phyloP scores from a whole-genome alignment of 2,113 vertebrate genomes.

The Azemiops feae region DNA sequence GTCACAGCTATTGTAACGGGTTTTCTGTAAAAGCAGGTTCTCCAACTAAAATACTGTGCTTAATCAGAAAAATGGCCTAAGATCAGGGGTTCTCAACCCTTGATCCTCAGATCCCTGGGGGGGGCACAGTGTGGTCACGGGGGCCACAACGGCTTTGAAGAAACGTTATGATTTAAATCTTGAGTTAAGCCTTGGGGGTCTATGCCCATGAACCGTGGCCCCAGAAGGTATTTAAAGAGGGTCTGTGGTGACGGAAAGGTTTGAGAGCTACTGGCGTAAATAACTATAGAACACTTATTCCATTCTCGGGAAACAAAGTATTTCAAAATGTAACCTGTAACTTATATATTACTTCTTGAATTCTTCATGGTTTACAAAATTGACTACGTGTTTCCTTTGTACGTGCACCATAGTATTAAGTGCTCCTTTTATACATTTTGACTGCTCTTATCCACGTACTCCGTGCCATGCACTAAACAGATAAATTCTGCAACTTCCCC shows the following conservation, averaged over 20 bases:
- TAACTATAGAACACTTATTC: neutral
- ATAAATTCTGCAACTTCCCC: slow-evolving; percentile 5
- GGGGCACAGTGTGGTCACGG: neutral
- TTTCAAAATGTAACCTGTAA: neutral
- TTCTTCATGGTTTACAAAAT: neutral
- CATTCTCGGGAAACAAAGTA: neutral
- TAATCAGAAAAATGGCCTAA: neutral
- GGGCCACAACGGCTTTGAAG: neutral
- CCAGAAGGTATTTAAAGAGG: neutral
- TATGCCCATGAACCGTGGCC: too few relatives aligned
- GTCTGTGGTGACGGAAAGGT: neutral
- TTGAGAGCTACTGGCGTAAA: neutral
- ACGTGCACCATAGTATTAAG: neutral
- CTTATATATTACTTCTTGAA: neutral
- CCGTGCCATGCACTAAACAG: neutral
- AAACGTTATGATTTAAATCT: neutral
- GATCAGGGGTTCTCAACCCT: neutral
- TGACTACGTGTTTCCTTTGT: neutral
- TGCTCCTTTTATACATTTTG: neutral
- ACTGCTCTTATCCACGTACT: neutral
- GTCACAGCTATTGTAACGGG: neutral
- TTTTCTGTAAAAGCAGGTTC: neutral
- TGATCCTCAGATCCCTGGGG: neutral
- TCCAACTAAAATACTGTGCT: neutral
- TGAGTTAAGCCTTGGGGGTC: neutral